Conservation (phyloP, 2,888 invertebrate genomes). For the Napeogenes sylphis region DNA sequence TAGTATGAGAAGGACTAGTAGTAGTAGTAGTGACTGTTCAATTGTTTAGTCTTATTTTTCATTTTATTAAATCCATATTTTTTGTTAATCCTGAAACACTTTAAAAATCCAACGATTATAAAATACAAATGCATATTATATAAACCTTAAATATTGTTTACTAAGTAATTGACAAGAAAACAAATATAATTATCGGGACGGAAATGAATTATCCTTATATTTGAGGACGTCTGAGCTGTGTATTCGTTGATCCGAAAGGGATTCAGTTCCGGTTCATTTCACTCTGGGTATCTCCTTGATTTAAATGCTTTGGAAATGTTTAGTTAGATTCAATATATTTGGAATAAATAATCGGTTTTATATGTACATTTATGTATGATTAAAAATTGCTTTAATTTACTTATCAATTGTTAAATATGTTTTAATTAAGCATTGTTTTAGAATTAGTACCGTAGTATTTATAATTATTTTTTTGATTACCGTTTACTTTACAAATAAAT, state of each 20-base stretch:
- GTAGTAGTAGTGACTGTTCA: too few species aligned
- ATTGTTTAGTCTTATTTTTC: too few species aligned
- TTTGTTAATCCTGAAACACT: too few species aligned
- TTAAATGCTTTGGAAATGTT: slow-evolving; percentile 23
- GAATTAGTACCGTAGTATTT: too few species aligned
- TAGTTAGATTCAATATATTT: slow-evolving; percentile 9
- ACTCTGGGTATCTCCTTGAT: slow-evolving; percentile 20
- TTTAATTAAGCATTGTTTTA: too few species aligned
- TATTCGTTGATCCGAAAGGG: slow-evolving; percentile 25
- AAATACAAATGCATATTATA: not conserved
- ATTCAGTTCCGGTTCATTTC: slow-evolving; percentile 26
- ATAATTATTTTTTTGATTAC: too few species aligned
- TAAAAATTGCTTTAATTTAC: not conserved
- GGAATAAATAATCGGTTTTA: not conserved
- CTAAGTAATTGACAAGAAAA: not conserved
- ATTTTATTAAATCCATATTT: too few species aligned
- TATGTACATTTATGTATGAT: not conserved
- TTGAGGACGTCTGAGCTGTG: slow-evolving; percentile 9
- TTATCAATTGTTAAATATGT: too few species aligned
- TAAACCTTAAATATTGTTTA: not conserved
- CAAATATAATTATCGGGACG: slow-evolving; percentile 1
- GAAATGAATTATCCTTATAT: slow-evolving; percentile 5
- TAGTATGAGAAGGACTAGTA: too few species aligned
- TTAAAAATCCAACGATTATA: too few species aligned
- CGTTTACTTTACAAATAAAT: too few species aligned